phyloP scores from a whole-genome alignment of 2,888 invertebrate genomes.

The Buathra laborator region DNA sequence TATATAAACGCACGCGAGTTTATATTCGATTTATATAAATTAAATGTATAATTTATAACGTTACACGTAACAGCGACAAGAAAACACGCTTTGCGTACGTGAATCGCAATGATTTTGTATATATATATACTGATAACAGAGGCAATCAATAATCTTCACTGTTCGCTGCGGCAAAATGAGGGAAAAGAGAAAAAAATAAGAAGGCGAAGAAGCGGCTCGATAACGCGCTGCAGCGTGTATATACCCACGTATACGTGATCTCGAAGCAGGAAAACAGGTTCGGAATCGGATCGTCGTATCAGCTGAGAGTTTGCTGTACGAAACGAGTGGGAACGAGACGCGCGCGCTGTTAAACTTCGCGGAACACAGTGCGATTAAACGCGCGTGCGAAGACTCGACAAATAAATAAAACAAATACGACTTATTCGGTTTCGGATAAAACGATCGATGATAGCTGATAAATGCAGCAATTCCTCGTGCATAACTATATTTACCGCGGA shows the following conservation, averaged over 20 bases:
- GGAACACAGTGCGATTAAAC: slow-evolving; percentile 12
- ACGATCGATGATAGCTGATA: slow-evolving; percentile 41
- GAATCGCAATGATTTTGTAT: background rate
- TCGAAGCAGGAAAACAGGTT: slow-evolving; percentile 55
- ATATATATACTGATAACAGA: slow-evolving; percentile 8
- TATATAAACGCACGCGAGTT: background rate
- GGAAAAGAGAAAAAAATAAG: slow-evolving; percentile 4
- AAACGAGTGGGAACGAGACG: slow-evolving; percentile 16
- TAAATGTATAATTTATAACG: slow-evolving; percentile 51
- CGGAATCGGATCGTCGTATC: slow-evolving; percentile 48
- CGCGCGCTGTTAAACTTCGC: background rate
- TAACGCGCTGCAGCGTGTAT: slow-evolving; percentile 19
- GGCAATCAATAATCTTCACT: slow-evolving; percentile 54
- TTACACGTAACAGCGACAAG: slow-evolving; percentile 20
- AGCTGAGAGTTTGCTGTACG: slow-evolving; percentile 47
- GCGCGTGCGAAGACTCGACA: slow-evolving; percentile 13
- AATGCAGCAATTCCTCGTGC: background rate
- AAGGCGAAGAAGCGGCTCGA: slow-evolving; percentile 43
- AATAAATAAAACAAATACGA: background rate
- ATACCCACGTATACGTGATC: slow-evolving; percentile 29
- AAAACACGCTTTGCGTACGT: slow-evolving; percentile 19
- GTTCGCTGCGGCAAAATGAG: slow-evolving; percentile 10
- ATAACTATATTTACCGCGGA: background rate
- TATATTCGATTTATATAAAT: slow-evolving; percentile 31
- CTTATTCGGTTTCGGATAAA: slow-evolving; percentile 38